These are phyloP conservation scores for Nymphalis io DNA, from an alignment of 1,140 invertebrate species.

Conservation along the genomic window DNA sequence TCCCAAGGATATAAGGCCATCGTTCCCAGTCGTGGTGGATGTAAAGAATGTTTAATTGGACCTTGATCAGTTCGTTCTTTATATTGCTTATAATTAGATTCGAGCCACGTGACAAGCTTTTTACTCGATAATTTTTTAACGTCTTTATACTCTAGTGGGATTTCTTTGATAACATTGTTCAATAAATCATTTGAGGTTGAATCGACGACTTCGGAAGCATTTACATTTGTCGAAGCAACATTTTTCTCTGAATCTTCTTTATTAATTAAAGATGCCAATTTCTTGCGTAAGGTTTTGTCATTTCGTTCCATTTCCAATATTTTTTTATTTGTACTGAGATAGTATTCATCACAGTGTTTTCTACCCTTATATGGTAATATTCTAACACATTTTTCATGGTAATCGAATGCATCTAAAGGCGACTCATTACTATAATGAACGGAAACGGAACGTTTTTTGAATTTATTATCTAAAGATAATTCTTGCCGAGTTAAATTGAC, in stretches of 20 bases:
- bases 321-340: conserved; percentile 56
- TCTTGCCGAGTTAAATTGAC: neutral
- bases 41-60: conserved; percentile 49
- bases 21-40: conserved; percentile 59
- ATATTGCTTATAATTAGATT: conserved; percentile 63
- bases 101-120: conserved; percentile 60
- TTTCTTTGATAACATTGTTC: conserved; percentile 27
- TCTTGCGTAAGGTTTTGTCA: conserved; percentile 56
- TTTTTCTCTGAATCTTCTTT: conserved; percentile 20
- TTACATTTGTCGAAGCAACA: neutral
- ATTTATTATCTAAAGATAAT: neutral
- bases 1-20: conserved; percentile 63
- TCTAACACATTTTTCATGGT: conserved; percentile 48
- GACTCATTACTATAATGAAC: conserved; percentile 1
- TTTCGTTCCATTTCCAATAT: conserved; percentile 65
- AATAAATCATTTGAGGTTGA: conserved; percentile 32
- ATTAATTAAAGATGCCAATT: conserved; percentile 43
- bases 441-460: neutral
- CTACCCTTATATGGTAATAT: conserved; percentile 47
- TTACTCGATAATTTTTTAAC: conserved; percentile 10
- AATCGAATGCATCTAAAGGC: neutral
- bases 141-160: conserved; percentile 3
- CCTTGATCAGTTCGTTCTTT: conserved; percentile 49
- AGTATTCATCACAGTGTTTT: conserved; percentile 57
- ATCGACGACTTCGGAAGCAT: neutral